Evolutionary conservation across 2,113 vertebrate genomes (phyloP).

Genomic region (Casuarius casuarius): DNA sequence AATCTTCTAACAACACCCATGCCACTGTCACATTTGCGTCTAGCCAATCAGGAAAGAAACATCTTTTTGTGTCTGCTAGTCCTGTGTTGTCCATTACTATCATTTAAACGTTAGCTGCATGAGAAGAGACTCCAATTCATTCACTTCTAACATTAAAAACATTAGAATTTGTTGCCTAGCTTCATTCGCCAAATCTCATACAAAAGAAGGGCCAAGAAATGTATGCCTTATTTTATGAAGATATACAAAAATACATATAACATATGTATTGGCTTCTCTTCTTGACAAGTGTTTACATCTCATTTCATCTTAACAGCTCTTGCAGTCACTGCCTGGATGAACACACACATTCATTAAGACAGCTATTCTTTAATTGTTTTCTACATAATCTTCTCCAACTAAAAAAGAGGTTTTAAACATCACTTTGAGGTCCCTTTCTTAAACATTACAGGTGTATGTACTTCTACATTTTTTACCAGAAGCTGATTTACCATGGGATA

Average conservation of each 20-base stretch:
- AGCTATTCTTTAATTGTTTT: background rate
- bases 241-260: background rate
- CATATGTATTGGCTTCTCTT: background rate
- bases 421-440: background rate
- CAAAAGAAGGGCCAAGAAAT: background rate
- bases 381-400: background rate
- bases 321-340: background rate
- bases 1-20: background rate
- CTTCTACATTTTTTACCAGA: background rate
- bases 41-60: background rate
- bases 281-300: background rate
- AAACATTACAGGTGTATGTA: rapidly evolving
- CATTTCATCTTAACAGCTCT: background rate
- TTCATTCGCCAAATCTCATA: background rate
- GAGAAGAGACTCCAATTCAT: background rate
- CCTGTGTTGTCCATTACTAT: background rate
- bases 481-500: background rate
- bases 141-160: background rate
- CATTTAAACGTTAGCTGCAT: background rate
- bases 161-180: background rate
- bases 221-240: background rate
- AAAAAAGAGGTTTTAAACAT: background rate
- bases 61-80: background rate
- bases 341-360: background rate
- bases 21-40: background rate